Evolutionary conservation across 1,140 invertebrate genomes (phyloP).

Genomic region (Psix sp.): DNA sequence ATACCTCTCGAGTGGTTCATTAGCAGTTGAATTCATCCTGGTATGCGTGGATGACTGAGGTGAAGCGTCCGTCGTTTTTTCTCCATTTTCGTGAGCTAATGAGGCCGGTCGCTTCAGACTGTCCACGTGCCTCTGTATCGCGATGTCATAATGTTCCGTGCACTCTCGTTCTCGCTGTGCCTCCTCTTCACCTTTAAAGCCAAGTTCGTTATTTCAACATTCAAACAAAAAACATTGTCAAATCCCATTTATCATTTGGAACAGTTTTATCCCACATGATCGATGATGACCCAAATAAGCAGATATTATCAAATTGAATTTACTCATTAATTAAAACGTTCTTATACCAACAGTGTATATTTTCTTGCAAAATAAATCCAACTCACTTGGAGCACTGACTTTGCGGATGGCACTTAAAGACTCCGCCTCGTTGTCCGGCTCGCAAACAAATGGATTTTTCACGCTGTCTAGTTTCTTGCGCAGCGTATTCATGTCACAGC

Average conservation of each 20-base stretch:
- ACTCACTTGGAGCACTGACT: slow-evolving; percentile 24
- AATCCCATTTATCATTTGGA: slow-evolving; percentile 4
- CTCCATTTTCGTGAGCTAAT: slow-evolving; percentile 28
- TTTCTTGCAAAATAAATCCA: too few relatives aligned
- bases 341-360: too few relatives aligned
- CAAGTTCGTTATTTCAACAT: slow-evolving; percentile 20
- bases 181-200: slow-evolving; percentile 67
- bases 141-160: slow-evolving; percentile 80
- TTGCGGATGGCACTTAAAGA: slow-evolving; percentile 6
- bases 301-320: background rate
- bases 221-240: background rate
- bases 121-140: slow-evolving; percentile 79
- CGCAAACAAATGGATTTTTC: slow-evolving; percentile 61
- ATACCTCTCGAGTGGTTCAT: slow-evolving; percentile 49
- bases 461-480: slow-evolving; percentile 65
- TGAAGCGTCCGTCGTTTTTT: slow-evolving; percentile 2
- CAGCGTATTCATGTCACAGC: slow-evolving; percentile 34
- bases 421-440: slow-evolving; percentile 6
- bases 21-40: slow-evolving; percentile 27
- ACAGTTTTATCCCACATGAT: background rate
- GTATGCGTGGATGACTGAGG: slow-evolving; percentile 31
- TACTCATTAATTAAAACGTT: too few relatives aligned
- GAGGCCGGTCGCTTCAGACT: slow-evolving; percentile 68
- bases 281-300: background rate
- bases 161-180: slow-evolving; percentile 80